Evolutionary conservation across 1,140 invertebrate genomes (phyloP).

Genomic region (Steinernema feltiae): DNA sequence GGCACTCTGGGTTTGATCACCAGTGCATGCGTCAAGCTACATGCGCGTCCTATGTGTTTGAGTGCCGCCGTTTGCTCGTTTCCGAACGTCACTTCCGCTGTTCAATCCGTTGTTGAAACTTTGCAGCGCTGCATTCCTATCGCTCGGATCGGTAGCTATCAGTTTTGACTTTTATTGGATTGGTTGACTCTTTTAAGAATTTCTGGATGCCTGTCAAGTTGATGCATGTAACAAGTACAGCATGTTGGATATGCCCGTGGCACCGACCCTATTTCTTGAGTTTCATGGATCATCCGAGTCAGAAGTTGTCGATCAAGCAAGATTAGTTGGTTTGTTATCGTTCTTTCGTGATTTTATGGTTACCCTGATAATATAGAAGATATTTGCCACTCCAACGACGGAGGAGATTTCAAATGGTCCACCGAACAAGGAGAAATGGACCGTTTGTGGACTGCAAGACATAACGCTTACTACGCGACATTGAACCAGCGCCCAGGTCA

Average conservation of each 20-base stretch:
- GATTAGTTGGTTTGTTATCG: conserved; percentile 60
- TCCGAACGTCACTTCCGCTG: conserved; percentile 60
- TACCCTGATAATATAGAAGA: conserved; percentile 56
- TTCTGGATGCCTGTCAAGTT: conserved; percentile 63
- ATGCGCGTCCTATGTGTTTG: conserved; percentile 63
- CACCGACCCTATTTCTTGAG: conserved; percentile 64
- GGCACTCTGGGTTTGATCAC: conserved; percentile 66
- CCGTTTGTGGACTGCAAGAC: conserved; percentile 64
- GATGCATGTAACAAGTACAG: conserved; percentile 61
- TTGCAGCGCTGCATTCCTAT: conserved; percentile 63
- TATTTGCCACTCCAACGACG: conserved; percentile 60
- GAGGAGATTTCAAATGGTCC: conserved; percentile 61
- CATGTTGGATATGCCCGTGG: conserved; percentile 58
- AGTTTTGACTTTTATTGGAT: conserved; percentile 4
- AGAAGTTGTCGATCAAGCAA: conserved; percentile 60
- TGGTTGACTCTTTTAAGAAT: conserved; percentile 59
- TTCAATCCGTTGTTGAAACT: conserved; percentile 62
- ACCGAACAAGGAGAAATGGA: conserved; percentile 60
- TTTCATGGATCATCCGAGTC: conserved; percentile 62
- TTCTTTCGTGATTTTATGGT: conserved; percentile 17
- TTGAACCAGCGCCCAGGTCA: conserved; percentile 58
- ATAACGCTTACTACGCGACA: conserved; percentile 63
- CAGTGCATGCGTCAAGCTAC: conserved; percentile 61
- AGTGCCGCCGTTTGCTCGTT: conserved; percentile 63
- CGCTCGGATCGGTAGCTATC: conserved; percentile 62